Conservation (phyloP, 2,797 vertebrate species). For the Macropodus opercularis region DNA sequence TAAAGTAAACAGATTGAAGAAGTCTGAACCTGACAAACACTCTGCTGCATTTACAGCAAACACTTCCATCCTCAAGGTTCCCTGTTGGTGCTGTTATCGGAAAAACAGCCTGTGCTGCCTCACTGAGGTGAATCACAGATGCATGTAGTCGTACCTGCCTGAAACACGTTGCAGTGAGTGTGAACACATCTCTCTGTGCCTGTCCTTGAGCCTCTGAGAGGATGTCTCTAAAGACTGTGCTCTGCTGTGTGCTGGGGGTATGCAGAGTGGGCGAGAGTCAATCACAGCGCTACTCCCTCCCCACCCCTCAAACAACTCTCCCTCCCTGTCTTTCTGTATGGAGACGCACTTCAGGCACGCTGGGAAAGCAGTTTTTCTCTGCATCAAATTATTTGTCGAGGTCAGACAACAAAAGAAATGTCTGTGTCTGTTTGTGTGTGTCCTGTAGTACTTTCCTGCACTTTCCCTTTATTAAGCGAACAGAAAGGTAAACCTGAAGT, state of each 20-base stretch:
- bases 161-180: slow-evolving; percentile 29
- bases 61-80: slow-evolving; percentile 10
- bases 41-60: slow-evolving; percentile 23
- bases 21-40: slow-evolving; percentile 21
- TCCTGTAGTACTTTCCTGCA: slow-evolving; percentile 14
- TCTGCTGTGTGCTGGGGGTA: slow-evolving; percentile 30
- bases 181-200: slow-evolving; percentile 35
- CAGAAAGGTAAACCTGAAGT: slow-evolving; percentile 33
- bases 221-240: slow-evolving; percentile 47
- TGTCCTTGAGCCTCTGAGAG: slow-evolving; percentile 58
- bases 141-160: slow-evolving; percentile 13
- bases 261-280: slow-evolving; percentile 68
- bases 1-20: background rate
- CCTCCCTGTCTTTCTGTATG: slow-evolving; percentile 50
- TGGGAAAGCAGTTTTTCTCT: slow-evolving; percentile 78
- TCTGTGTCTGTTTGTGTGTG: slow-evolving; percentile 25
- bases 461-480: slow-evolving; percentile 38
- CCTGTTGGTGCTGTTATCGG: slow-evolving; percentile 9
- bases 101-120: slow-evolving; percentile 31
- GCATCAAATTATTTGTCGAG: slow-evolving; percentile 82
- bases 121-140: slow-evolving; percentile 7
- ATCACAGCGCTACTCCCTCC: slow-evolving; percentile 49
- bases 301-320: slow-evolving; percentile 39
- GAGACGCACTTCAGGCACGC: slow-evolving; percentile 56
- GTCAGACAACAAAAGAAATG: slow-evolving; percentile 68